Evolutionary conservation across 1,140 invertebrate species (phyloP).

Genomic region (Anastrepha ludens): DNA sequence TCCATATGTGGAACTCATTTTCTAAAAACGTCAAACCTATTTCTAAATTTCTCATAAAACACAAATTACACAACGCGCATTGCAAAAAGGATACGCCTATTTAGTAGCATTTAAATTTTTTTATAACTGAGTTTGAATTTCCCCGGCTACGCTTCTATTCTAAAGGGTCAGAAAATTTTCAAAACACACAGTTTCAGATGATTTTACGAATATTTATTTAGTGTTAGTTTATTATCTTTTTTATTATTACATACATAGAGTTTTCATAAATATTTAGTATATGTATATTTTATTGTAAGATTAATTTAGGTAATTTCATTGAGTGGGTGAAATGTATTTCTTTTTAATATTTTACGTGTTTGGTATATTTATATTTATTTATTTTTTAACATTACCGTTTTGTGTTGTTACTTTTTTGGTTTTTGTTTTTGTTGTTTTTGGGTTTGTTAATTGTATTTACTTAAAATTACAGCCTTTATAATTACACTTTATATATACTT

Average conservation of each 20-base stretch:
- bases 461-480: constrained; percentile 75
- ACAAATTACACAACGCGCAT: too few relatives aligned
- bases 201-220: constrained; percentile 61
- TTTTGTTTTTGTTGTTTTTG: neutral
- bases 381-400: constrained; percentile 40
- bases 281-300: constrained; percentile 56
- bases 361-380: constrained; percentile 62
- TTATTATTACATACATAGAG: constrained; percentile 60
- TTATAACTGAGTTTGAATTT: too few relatives aligned
- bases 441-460: constrained; percentile 59
- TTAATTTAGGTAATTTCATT: constrained; percentile 51
- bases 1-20: too few relatives aligned
- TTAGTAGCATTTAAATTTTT: too few relatives aligned
- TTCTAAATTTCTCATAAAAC: too few relatives aligned
- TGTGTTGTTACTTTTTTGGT: constrained; percentile 18
- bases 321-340: constrained; percentile 48
- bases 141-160: too few relatives aligned
- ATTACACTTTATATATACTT: constrained; percentile 65
- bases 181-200: constrained; percentile 36
- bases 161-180: too few relatives aligned
- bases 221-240: constrained; percentile 61
- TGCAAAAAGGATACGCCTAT: too few relatives aligned
- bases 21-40: too few relatives aligned
- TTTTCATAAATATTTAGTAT: constrained; percentile 57
- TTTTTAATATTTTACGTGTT: constrained; percentile 49